phyloP scores from a whole-genome alignment of 2,888 invertebrate genomes.

The Epinotia demarniana region DNA sequence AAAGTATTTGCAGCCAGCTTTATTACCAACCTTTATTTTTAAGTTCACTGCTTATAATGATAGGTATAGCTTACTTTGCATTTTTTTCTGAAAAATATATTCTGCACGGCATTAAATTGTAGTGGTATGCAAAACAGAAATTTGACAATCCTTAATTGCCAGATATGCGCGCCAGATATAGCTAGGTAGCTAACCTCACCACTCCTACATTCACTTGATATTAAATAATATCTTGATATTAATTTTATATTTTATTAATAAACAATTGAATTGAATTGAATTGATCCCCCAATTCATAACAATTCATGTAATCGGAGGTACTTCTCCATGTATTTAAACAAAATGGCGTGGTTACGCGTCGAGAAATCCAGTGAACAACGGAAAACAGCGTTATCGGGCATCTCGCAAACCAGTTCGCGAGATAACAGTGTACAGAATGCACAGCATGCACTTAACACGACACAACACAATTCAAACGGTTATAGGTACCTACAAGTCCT shows the following conservation, averaged over 20 bases:
- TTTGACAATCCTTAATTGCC: background rate
- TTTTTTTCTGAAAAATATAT: background rate
- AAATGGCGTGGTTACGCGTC: constrained; percentile 7
- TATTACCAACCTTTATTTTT: background rate
- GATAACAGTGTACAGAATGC: constrained; percentile 14
- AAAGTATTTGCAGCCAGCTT: background rate
- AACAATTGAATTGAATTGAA: too few species aligned
- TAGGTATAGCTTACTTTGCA: background rate
- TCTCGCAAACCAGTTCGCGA: constrained; percentile 25
- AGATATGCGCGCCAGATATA: too few species aligned
- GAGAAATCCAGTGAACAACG: constrained; percentile 22
- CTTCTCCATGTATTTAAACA: constrained; percentile 3
- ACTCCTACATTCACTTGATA: background rate
- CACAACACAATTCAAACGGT: background rate
- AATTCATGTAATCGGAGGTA: background rate
- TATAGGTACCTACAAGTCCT: too few species aligned
- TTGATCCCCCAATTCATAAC: background rate
- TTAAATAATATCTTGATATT: too few species aligned
- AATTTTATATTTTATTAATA: too few species aligned
- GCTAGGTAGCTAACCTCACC: background rate
- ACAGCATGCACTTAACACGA: background rate
- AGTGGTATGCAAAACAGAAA: constrained; percentile 2
- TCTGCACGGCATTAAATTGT: background rate
- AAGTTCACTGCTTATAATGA: background rate
- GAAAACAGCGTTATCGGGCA: constrained; percentile 25